These are phyloP conservation scores for Schlechtendalia chinensis DNA, from an alignment of 1,140 invertebrate species.

Conservation along the genomic window DNA sequence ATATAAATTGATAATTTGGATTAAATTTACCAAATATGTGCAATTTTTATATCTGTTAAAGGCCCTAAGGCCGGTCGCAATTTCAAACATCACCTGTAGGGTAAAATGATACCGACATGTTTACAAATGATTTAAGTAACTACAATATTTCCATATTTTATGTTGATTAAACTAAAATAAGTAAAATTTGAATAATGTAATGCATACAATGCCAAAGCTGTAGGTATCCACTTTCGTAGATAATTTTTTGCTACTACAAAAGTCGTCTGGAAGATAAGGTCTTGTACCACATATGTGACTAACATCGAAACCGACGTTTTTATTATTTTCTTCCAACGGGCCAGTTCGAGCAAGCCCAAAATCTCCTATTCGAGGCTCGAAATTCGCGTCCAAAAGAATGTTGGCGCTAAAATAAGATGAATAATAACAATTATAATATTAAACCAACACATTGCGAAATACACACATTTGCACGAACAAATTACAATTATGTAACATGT, in stretches of 20 bases:
- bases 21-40: constrained; percentile 56
- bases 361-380: constrained; percentile 88
- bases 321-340: constrained; percentile 60
- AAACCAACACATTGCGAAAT: too few species aligned
- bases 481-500: too few species aligned
- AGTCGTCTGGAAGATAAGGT: constrained; percentile 89
- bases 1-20: background rate
- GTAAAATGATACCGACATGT: background rate
- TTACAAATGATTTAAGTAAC: too few species aligned
- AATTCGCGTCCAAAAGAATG: constrained; percentile 84
- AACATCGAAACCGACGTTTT: constrained; percentile 63
- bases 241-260: constrained; percentile 70
- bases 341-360: constrained; percentile 87
- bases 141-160: background rate
- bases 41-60: constrained; percentile 62
- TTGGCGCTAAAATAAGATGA: constrained; percentile 68
- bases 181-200: background rate
- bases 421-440: background rate
- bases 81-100: constrained; percentile 70
- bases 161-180: background rate
- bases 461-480: too few species aligned
- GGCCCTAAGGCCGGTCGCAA: constrained; percentile 71
- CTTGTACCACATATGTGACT: constrained; percentile 79
- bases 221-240: constrained; percentile 91
- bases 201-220: constrained; percentile 82